Conservation (phyloP, 2,888 invertebrate genomes). For the Oligia latruncula region DNA sequence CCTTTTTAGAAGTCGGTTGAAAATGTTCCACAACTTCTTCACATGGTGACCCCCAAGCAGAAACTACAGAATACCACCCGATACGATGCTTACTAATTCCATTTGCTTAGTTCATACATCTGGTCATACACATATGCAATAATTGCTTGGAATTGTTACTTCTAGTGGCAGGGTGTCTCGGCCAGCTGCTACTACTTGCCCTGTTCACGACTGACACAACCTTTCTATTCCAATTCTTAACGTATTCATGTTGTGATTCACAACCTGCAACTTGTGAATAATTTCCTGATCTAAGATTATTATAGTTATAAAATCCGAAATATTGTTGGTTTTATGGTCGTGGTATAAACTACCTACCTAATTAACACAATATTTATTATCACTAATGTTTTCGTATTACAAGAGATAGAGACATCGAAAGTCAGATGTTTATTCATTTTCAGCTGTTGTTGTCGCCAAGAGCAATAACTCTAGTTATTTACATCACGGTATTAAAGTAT, state of each 20-base stretch:
- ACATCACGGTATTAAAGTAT: conserved; percentile 67
- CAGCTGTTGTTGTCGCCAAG: conserved; percentile 31
- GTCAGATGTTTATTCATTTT: conserved; percentile 50
- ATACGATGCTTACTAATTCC: not conserved
- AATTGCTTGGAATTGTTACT: not conserved
- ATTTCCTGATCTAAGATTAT: not conserved
- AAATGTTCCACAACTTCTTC: too few species aligned
- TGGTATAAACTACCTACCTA: not conserved
- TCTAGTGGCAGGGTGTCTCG: not conserved
- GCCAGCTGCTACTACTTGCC: not conserved
- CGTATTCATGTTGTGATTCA: not conserved
- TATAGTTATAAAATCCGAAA: not conserved
- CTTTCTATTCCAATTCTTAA: not conserved
- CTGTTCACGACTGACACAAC: not conserved
- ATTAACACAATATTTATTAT: conserved; percentile 19
- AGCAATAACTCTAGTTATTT: conserved; percentile 72
- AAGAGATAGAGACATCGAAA: conserved; percentile 39
- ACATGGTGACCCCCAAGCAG: too few species aligned
- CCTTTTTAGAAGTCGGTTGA: too few species aligned
- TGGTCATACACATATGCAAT: not conserved
- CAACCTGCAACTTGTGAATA: not conserved
- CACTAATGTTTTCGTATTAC: conserved; percentile 33
- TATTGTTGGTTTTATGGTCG: not conserved
- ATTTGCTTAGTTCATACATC: not conserved
- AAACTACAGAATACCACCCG: too few species aligned